phyloP scores from a whole-genome alignment of 2,797 vertebrate genomes.

The Naso thynnoides region DNA sequence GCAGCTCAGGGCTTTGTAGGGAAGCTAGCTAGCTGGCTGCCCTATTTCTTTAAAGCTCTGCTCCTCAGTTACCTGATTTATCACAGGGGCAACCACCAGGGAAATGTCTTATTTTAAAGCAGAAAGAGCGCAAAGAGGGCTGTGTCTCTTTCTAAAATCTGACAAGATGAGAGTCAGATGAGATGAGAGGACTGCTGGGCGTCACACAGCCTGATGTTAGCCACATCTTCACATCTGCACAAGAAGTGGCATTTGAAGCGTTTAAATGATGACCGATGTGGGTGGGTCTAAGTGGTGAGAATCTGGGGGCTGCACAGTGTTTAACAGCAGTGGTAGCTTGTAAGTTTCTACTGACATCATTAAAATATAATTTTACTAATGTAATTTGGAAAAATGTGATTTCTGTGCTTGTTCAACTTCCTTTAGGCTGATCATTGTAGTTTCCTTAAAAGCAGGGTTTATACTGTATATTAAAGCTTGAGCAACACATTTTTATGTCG shows the following conservation, averaged over 20 bases:
- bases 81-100: constrained; percentile 55
- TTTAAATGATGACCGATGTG: background rate
- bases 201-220: background rate
- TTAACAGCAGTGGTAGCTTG: too few relatives aligned
- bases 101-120: constrained; percentile 70
- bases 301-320: background rate
- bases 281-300: background rate
- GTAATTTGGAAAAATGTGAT: too few relatives aligned
- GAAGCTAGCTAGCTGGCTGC: constrained; percentile 41
- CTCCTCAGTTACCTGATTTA: constrained; percentile 66
- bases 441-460: too few relatives aligned
- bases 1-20: constrained; percentile 56
- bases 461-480: background rate
- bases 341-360: too few relatives aligned
- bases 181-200: constrained; percentile 33
- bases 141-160: constrained; percentile 33
- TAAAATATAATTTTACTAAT: too few relatives aligned
- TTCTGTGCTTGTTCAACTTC: too few relatives aligned
- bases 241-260: constrained; percentile 16
- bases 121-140: constrained; percentile 21
- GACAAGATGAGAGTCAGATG: constrained; percentile 28
- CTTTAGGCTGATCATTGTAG: too few relatives aligned
- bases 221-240: background rate
- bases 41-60: constrained; percentile 65
- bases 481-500: background rate